phyloP scores from a whole-genome alignment of 2,113 vertebrate genomes.

The Clarias macrocephalus region DNA sequence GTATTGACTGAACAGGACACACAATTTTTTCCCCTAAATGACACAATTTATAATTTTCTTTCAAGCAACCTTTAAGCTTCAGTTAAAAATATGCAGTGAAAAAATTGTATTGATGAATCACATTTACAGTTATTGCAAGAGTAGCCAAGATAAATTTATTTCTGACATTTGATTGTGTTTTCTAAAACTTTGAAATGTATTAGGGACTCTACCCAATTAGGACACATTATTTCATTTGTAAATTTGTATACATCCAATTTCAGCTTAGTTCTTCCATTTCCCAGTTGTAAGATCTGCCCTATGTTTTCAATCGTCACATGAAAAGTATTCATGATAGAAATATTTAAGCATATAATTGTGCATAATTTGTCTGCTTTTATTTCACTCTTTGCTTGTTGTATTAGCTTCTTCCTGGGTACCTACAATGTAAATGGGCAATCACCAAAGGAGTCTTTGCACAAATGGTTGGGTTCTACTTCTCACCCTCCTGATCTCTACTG shows the following conservation, averaged over 20 bases:
- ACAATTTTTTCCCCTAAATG: neutral
- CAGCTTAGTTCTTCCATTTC: neutral
- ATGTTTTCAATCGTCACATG: neutral
- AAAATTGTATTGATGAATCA: no score
- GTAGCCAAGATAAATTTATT: neutral
- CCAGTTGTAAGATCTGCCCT: neutral
- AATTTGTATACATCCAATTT: neutral
- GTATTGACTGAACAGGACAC: neutral
- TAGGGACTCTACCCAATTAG: neutral
- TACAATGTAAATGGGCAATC: conserved; percentile 96
- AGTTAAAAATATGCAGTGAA: neutral
- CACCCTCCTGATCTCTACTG: conserved; percentile 92
- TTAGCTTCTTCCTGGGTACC: conserved; percentile 90
- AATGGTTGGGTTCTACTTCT: conserved; percentile 80
- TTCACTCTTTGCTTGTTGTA: conserved; percentile 6
- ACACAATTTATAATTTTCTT: neutral
- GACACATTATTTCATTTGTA: neutral
- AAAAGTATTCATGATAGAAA: neutral
- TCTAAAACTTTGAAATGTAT: neutral
- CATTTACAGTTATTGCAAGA: neutral
- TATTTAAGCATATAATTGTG: neutral
- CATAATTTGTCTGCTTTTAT: neutral
- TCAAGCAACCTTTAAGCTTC: neutral
- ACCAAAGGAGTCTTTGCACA: conserved; percentile 83
- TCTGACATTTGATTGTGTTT: neutral